Conservation (phyloP, 1,140 invertebrate genomes). For the Scylla paramamosain region DNA sequence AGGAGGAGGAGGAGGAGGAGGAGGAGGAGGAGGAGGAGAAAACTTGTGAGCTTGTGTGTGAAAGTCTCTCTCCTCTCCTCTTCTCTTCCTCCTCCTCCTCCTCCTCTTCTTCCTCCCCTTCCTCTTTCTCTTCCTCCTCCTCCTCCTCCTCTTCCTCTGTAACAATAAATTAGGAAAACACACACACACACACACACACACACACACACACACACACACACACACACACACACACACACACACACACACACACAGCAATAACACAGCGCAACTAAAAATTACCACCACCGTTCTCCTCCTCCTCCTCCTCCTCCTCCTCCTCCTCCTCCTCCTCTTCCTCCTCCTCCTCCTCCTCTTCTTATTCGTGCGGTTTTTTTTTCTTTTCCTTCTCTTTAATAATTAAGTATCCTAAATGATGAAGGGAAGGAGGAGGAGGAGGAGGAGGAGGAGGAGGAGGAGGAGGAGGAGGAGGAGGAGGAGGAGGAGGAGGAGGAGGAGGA, state of each 20-base stretch:
- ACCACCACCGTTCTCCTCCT: too few relatives aligned
- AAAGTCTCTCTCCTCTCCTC: neutral
- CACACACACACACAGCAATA: too few relatives aligned
- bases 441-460: constrained; percentile 8
- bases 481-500: neutral
- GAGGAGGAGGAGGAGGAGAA: constrained; percentile 9
- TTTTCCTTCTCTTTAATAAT: too few relatives aligned
- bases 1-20: constrained; percentile 17
- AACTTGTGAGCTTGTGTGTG: neutral
- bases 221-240: neutral
- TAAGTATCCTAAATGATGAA: too few relatives aligned
- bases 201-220: constrained; percentile 32
- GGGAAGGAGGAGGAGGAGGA: neutral
- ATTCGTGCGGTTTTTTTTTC: too few relatives aligned
- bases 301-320: too few relatives aligned
- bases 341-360: too few relatives aligned
- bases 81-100: too few relatives aligned
- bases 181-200: constrained; percentile 43
- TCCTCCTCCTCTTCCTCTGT: neutral
- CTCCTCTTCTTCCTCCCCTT: neutral
- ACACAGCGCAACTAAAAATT: too few relatives aligned
- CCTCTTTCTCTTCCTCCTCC: too few relatives aligned
- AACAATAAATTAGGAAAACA: neutral
- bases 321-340: too few relatives aligned
- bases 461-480: constrained; percentile 16